These are phyloP conservation scores for Drosophila leontia DNA, from an alignment of 1,140 invertebrate genomes.

Conservation along the genomic window DNA sequence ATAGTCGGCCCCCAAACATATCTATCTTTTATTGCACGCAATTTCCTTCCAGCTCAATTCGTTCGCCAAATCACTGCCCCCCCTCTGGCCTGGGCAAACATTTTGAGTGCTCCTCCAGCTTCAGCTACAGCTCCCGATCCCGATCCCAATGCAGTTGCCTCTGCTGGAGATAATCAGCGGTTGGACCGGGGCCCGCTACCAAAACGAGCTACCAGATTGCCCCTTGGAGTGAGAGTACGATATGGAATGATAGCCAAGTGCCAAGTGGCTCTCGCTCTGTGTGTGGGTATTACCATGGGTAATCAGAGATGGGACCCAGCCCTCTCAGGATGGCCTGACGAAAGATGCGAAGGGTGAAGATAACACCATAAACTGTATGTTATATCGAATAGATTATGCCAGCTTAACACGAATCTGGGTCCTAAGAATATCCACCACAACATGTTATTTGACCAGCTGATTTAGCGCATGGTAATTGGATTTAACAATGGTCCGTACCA, in stretches of 20 bases:
- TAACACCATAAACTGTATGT: not conserved
- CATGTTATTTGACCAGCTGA: not conserved
- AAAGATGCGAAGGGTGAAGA: conserved; percentile 12
- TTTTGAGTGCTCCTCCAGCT: conserved; percentile 48
- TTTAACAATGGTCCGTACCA: not conserved
- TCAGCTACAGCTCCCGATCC: conserved; percentile 13
- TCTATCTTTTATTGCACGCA: conserved; percentile 82
- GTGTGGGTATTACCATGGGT: conserved; percentile 60
- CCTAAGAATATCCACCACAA: not conserved
- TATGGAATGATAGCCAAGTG: conserved; percentile 54
- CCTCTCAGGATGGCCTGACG: conserved; percentile 10
- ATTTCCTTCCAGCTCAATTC: conserved; percentile 74
- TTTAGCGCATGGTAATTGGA: conserved; percentile 1
- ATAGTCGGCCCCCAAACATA: conserved; percentile 71
- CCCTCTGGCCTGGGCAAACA: conserved; percentile 46
- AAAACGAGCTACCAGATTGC: conserved; percentile 62
- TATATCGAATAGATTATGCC: not conserved
- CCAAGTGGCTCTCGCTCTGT: conserved; percentile 44
- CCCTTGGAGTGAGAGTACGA: conserved; percentile 33
- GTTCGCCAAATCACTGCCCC: conserved; percentile 69
- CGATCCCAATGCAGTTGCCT: conserved; percentile 1
- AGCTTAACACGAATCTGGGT: conserved; percentile 1
- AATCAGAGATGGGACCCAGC: conserved; percentile 56
- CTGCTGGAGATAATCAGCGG: conserved; percentile 69
- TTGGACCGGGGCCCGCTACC: conserved; percentile 35